Evolutionary conservation across 1,140 invertebrate genomes (phyloP).

Genomic region (Oryctes rhinoceros): DNA sequence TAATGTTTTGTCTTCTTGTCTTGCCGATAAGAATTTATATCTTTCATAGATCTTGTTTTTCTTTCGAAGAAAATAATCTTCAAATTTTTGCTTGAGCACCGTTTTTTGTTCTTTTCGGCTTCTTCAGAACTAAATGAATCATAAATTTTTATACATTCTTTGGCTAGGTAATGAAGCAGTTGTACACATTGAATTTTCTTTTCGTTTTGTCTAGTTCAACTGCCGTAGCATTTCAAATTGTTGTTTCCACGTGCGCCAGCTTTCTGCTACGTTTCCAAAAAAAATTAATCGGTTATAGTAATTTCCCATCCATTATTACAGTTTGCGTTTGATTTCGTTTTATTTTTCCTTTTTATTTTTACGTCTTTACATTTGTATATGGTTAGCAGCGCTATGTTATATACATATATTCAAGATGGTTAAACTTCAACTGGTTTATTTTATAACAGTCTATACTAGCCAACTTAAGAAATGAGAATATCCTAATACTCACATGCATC

Average conservation of each 20-base stretch:
- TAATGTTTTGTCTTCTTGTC: conserved; percentile 31
- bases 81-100: conserved; percentile 37
- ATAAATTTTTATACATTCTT: conserved; percentile 55
- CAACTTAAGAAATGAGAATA: too few species aligned
- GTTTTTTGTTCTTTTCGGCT: conserved; percentile 30
- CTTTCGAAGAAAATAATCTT: conserved; percentile 33
- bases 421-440: too few species aligned
- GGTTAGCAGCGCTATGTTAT: too few species aligned
- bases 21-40: conserved; percentile 39
- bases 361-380: too few species aligned
- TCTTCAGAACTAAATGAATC: conserved; percentile 53
- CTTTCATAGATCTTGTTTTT: conserved; percentile 41
- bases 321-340: too few species aligned
- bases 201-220: conserved; percentile 51
- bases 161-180: conserved; percentile 53
- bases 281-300: background rate
- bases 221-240: conserved; percentile 52
- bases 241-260: conserved; percentile 53
- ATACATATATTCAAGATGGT: too few species aligned
- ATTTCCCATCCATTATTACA: too few species aligned
- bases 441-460: too few species aligned
- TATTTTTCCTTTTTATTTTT: too few species aligned
- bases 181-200: conserved; percentile 53
- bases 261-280: conserved; percentile 53
- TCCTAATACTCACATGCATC: too few species aligned